Base-by-base conservation (phyloP, 2,797 vertebrate species). In the Arctocebus calabarensis region DNA sequence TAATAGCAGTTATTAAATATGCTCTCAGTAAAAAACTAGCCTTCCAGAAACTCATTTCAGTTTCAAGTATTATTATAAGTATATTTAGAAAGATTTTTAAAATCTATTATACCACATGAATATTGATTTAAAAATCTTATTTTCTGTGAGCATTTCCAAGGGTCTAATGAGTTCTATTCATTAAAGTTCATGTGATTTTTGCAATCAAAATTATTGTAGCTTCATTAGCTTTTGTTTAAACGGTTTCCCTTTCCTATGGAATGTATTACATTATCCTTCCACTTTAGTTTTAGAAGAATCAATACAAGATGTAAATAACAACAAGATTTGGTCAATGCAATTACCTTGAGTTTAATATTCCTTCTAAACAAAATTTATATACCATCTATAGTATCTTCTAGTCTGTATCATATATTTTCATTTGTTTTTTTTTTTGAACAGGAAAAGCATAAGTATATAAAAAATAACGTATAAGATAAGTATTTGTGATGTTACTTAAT, bases 1-100 rank as follows among this genome's bases (percentile, higher is more conserved):
- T 95, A 48, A 90, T 66, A 96, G 45, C 19, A 70, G 8, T 84
- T 96, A 95, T 95, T 95, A 98, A 97, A 75, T 86, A 59, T 7
- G 0, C 0, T 95, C 17, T 96, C 73, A 75, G 2, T 96, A 85
- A 71, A 90, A 79, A 95, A 55, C 64, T 83, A 91, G 81, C 78
- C 34, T 40, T 95, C 43, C 19, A 95, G 81, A 96, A 93, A 90
- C 62, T 91, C 74, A 73, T 94, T 91, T 92, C 3, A 75, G 19
- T 87, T 96, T 97, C 95, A 77, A 97, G 7, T 93, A n/a, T 95
- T 96, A 94, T 71, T 57, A 1, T 84, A 97, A 96, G 10, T 92
- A 19, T 88, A 92, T 95, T 48, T n/a, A 74, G 27, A 59, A 11
- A 89, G 29, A 81, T 73, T 88, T 92, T 71, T 82, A 94, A 83